A percentile compares a stretch with the other conserved stretches of the same genome.
These are phyloP conservation scores for Caranx ignobilis DNA, from an alignment of 2,113 vertebrate species.

Conservation along the genomic window DNA sequence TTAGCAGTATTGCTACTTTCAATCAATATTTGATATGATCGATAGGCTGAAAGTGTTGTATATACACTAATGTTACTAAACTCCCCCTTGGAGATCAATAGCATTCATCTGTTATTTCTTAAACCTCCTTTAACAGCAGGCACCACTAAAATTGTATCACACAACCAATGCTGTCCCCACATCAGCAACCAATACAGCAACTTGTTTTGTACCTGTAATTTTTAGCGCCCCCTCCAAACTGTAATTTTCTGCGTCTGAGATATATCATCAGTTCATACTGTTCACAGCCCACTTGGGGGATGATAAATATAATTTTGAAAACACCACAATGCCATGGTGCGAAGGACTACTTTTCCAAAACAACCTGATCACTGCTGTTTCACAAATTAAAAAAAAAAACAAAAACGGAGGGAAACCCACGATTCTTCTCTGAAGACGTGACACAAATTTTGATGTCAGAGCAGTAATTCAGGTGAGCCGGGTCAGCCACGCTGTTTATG, in stretches of 20 bases:
- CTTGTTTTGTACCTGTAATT: background rate
- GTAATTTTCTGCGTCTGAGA: constrained; percentile 5
- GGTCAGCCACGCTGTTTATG: background rate
- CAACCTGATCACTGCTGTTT: background rate
- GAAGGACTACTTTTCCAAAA: background rate
- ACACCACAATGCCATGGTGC: background rate
- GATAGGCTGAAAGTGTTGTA: constrained; percentile 24
- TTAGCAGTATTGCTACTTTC: background rate
- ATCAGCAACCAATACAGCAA: constrained; percentile 4
- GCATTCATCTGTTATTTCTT: constrained; percentile 33
- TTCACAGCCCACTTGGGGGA: background rate
- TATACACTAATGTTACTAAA: constrained; percentile 33
- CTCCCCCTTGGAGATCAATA: constrained; percentile 43
- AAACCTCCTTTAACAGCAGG: constrained; percentile 5
- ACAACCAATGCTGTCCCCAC: background rate
- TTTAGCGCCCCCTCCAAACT: background rate
- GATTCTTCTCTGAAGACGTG: background rate
- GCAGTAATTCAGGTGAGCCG: background rate
- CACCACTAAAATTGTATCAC: constrained; percentile 25
- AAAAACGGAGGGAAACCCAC: background rate
- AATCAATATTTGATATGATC: constrained; percentile 55
- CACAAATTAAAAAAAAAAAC: background rate
- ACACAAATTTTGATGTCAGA: background rate
- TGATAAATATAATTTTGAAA: constrained; percentile 13
- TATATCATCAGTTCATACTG: constrained; percentile 8